Evolutionary conservation across 2,113 vertebrate species (phyloP).

Genomic region (Falcunculus frontatus): DNA sequence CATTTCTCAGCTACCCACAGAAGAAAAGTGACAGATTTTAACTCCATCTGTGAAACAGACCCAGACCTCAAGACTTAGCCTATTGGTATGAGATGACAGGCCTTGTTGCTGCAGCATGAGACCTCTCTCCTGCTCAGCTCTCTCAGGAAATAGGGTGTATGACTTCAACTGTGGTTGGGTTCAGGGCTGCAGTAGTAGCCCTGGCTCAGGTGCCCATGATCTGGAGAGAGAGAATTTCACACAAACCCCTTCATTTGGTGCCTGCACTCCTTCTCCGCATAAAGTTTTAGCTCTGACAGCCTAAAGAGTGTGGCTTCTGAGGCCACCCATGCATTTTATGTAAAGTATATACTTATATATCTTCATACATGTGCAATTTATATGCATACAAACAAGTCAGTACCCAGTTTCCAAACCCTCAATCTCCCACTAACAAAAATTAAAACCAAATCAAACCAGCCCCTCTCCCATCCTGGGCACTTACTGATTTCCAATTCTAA

Average conservation of each 20-base stretch:
- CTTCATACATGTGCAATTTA: background rate
- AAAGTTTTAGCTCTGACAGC: background rate
- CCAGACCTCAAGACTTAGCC: background rate
- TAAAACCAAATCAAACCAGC: background rate
- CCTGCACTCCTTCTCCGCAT: background rate
- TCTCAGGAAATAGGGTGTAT: rapidly evolving
- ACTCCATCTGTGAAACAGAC: background rate
- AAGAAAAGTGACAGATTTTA: background rate
- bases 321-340: background rate
- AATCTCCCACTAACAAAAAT: background rate
- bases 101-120: background rate
- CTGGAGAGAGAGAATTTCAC: background rate
- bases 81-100: background rate
- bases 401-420: background rate
- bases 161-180: rapidly evolving
- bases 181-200: background rate
- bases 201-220: background rate
- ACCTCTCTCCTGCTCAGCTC: background rate
- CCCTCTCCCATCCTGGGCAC: background rate
- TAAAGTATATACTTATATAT: background rate
- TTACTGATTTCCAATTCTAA: background rate
- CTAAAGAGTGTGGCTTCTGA: background rate
- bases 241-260: background rate
- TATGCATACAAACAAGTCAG: background rate
- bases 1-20: background rate